Base-by-base conservation (phyloP, 2,797 vertebrate species). In the Phoebastria nigripes region DNA sequence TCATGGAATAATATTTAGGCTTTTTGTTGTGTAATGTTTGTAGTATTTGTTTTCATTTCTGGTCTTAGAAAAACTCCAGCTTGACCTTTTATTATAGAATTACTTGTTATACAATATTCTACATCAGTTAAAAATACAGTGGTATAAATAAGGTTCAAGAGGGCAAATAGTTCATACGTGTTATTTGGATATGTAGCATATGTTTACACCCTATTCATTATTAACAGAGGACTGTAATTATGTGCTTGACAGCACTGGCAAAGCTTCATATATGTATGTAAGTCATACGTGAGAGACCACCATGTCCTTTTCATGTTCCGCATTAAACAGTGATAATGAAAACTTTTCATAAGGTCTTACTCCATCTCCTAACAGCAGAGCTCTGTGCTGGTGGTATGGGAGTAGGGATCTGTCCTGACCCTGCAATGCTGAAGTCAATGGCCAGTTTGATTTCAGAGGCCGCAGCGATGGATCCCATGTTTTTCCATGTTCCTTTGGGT, bases 21-120 rank as follows among this genome's bases (percentile, higher is more conserved):
- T 69, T 92, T 96, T 89, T 91, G 54, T 95, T 95, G 58, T 94
- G 79, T 78, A 91, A 94, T 92, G 29, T 91, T 96, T 88, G 42
- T 52, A 83, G n/a, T 83, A 58, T 92, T 93, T 96, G 58, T 92
- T 96, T 96, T 95, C 54, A 66, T 91, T 96, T 54, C 87, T 4
- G 0, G 39, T 78, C 69, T 89, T 89, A 96, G 79, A 78, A 97
- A 95, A 95, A 93, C 58, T 82, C 20, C 62, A 74, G 49, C n/a
- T 55, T 94, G 96, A 96, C 89, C 92, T 95, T 93, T 78, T 77
- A 81, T 74, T 87, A 58, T 82, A 47, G 46, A 84, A 49, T 95
- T 93, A 55, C 59, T 90, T 88, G 55, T 93, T 93, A 42, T 81
- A 87, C 54, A 86, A 37, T 87, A 47, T 65, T 63, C 67, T 84